phyloP scores from a whole-genome alignment of 1,140 invertebrate genomes.

The Drosophila erecta region DNA sequence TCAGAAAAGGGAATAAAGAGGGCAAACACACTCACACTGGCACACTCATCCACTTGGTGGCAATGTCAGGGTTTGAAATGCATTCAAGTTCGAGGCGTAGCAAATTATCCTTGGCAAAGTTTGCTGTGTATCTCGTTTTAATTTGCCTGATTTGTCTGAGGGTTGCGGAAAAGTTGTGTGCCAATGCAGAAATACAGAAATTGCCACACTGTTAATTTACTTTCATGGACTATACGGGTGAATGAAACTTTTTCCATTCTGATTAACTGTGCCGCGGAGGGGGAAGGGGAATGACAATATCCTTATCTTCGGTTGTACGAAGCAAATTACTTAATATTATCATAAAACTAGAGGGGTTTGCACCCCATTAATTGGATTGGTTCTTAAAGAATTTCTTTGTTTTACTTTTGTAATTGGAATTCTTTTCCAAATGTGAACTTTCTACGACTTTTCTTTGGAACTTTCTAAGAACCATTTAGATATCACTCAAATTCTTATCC shows the following conservation, averaged over 20 bases:
- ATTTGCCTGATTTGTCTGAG: constrained; percentile 23
- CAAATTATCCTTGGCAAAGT: constrained; percentile 38
- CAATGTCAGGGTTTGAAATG: constrained; percentile 37
- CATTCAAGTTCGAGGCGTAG: constrained; percentile 43
- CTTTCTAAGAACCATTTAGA: too few species aligned
- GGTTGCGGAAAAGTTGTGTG: constrained; percentile 10
- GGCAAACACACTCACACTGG: background rate
- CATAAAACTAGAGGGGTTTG: constrained; percentile 3
- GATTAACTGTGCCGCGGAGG: constrained; percentile 7
- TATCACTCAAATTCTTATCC: too few species aligned
- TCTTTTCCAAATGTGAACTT: too few species aligned
- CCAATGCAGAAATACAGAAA: background rate
- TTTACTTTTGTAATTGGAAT: too few species aligned
- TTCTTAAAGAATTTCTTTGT: background rate
- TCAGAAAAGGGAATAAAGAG: constrained; percentile 12
- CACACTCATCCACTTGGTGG: background rate
- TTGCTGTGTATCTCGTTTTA: constrained; percentile 24
- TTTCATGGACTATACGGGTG: constrained; percentile 7
- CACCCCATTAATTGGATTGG: background rate
- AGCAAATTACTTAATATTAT: constrained; percentile 3
- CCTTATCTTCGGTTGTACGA: constrained; percentile 5
- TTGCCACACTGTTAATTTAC: constrained; percentile 15
- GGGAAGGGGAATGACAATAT: background rate
- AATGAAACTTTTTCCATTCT: constrained; percentile 43
- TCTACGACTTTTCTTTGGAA: too few species aligned